These are phyloP conservation scores for Arrhopalites spinosus DNA, from an alignment of 2,888 invertebrate species.

Conservation along the genomic window DNA sequence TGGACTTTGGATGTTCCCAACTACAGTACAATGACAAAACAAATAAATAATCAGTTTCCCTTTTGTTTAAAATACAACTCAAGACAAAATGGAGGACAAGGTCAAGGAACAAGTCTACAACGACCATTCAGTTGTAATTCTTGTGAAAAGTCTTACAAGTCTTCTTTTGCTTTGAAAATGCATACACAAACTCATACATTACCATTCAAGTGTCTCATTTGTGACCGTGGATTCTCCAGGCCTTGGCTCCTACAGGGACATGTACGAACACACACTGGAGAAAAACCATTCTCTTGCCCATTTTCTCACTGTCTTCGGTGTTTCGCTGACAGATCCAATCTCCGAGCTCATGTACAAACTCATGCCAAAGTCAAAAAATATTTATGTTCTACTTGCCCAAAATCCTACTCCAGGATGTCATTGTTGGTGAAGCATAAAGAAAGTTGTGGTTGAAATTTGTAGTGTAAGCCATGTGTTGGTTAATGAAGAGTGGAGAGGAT, in stretches of 20 bases:
- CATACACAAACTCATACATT: slow-evolving; percentile 13
- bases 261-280: slow-evolving; percentile 14
- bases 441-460: neutral
- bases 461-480: no score
- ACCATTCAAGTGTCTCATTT: slow-evolving; percentile 3
- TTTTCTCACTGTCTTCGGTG: neutral
- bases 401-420: slow-evolving; percentile 10
- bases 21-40: no score
- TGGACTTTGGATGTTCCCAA: no score
- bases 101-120: neutral
- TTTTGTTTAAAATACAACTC: no score
- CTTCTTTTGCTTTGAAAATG: slow-evolving; percentile 1
- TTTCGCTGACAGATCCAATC: slow-evolving; percentile 16
- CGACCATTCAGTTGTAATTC: neutral
- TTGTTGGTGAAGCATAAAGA: neutral
- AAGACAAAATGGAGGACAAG: no score
- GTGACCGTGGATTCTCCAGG: slow-evolving; percentile 1
- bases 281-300: slow-evolving; percentile 11
- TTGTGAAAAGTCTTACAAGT: neutral
- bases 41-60: no score
- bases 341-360: slow-evolving; percentile 13
- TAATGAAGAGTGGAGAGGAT: no score
- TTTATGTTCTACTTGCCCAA: neutral
- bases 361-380: slow-evolving; percentile 18
- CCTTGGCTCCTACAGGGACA: slow-evolving; percentile 25